Percentiles rank a stretch among this genome's conserved stretches.
phyloP scores from a whole-genome alignment of 2,888 invertebrate genomes.

The Bembecia ichneumoniformis region DNA sequence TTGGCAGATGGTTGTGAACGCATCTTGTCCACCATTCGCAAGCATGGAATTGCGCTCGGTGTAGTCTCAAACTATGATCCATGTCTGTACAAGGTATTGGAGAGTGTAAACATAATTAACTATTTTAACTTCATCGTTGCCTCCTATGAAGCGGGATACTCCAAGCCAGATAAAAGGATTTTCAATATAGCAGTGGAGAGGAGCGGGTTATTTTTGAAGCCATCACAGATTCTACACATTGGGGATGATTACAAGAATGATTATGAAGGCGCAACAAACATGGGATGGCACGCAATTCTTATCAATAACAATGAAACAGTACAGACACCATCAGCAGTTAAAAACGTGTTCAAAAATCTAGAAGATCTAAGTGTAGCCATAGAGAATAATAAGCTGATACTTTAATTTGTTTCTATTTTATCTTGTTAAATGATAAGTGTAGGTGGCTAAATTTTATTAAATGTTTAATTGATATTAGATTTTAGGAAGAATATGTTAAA shows the following conservation, averaged over 20 bases:
- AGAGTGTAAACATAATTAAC: slow-evolving; percentile 75
- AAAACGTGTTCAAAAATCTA: slow-evolving; percentile 39
- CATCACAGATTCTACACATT: slow-evolving; percentile 82
- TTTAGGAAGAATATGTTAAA: too few species aligned
- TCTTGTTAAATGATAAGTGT: too few species aligned
- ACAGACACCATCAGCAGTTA: slow-evolving; percentile 19
- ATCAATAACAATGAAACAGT: slow-evolving; percentile 20
- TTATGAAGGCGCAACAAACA: slow-evolving; percentile 80
- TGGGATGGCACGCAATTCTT: slow-evolving; percentile 81
- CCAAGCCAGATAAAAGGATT: slow-evolving; percentile 83
- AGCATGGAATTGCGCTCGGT: slow-evolving; percentile 71
- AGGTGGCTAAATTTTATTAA: too few species aligned
- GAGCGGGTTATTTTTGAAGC: slow-evolving; percentile 50
- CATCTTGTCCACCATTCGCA: slow-evolving; percentile 74
- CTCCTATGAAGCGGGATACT: slow-evolving; percentile 80
- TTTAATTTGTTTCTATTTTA: too few species aligned
- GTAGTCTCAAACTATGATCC: slow-evolving; percentile 93
- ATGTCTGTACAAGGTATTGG: slow-evolving; percentile 78
- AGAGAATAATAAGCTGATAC: slow-evolving; percentile 13
- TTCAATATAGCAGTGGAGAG: slow-evolving; percentile 75
- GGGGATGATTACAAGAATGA: slow-evolving; percentile 85
- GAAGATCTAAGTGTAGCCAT: slow-evolving; percentile 30
- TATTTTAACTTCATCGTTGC: slow-evolving; percentile 86
- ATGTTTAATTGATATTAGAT: too few species aligned
- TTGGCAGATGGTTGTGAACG: slow-evolving; percentile 74